phyloP scores from a whole-genome alignment of 2,888 invertebrate genomes.

The Leptopilina syphax region DNA sequence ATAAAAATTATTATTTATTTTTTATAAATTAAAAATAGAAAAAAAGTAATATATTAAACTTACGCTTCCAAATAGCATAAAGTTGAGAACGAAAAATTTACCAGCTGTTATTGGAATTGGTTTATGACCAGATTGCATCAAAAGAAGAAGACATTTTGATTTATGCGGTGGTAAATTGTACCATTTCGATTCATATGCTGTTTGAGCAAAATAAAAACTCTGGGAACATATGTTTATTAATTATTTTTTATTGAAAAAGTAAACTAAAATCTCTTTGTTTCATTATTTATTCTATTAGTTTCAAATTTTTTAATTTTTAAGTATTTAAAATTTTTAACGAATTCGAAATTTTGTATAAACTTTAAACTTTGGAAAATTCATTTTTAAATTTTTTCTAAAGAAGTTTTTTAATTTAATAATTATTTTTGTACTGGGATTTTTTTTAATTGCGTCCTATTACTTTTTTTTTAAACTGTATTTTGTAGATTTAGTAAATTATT shows the following conservation, averaged over 20 bases:
- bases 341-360: no score
- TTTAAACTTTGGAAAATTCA: no score
- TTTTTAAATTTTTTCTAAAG: no score
- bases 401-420: no score
- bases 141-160: conserved; percentile 55
- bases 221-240: background rate
- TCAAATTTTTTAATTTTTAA: no score
- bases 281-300: no score
- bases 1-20: no score
- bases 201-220: conserved; percentile 48
- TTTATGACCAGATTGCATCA: conserved; percentile 54
- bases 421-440: background rate
- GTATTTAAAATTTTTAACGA: no score
- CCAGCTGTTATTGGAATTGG: conserved; percentile 54
- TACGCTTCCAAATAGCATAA: conserved; percentile 48
- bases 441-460: background rate
- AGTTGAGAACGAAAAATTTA: background rate
- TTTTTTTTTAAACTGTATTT: background rate
- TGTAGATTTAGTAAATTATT: conserved; percentile 21
- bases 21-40: no score
- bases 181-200: conserved; percentile 61
- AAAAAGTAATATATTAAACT: background rate
- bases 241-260: background rate
- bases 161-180: conserved; percentile 54
- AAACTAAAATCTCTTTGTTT: no score